Evolutionary conservation across 1,140 invertebrate species (phyloP).

Genomic region (Solen grandis): DNA sequence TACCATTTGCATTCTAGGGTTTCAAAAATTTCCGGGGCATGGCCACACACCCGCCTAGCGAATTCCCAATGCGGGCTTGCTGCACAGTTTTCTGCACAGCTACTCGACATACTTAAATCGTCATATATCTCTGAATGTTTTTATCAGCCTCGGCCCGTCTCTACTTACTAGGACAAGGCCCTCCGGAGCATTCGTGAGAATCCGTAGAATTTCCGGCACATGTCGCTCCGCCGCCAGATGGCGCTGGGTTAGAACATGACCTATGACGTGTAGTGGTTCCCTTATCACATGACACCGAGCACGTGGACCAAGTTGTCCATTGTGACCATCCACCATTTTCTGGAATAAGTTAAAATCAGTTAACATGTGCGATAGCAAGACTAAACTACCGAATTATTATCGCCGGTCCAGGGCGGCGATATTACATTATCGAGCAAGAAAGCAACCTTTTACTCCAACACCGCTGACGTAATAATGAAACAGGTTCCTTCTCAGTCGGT

Average conservation of each 20-base stretch:
- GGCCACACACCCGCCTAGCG: too few relatives aligned
- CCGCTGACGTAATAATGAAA: too few relatives aligned
- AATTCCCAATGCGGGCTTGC: too few relatives aligned
- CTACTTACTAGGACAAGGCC: conserved; percentile 22
- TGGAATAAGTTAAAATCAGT: not conserved
- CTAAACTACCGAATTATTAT: not conserved
- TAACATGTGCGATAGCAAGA: not conserved
- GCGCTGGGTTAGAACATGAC: not conserved
- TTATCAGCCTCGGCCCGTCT: too few relatives aligned
- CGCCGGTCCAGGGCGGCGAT: not conserved
- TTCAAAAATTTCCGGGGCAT: too few relatives aligned
- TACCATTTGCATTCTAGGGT: too few relatives aligned
- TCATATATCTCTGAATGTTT: too few relatives aligned
- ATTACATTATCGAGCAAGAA: not conserved
- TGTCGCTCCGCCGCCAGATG: not conserved
- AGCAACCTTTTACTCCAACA: not conserved
- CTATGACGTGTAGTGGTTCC: conserved; percentile 6
- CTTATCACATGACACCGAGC: conserved; percentile 9
- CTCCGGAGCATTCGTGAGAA: conserved; percentile 4
- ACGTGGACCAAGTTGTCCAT: conserved; percentile 20
- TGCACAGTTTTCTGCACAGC: too few relatives aligned
- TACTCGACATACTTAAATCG: too few relatives aligned
- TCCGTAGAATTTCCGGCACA: conserved; percentile 15
- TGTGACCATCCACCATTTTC: conserved; percentile 9
- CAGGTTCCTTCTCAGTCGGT: too few relatives aligned